phyloP scores from a whole-genome alignment of 2,888 invertebrate species.

The Epinotia demarniana region DNA sequence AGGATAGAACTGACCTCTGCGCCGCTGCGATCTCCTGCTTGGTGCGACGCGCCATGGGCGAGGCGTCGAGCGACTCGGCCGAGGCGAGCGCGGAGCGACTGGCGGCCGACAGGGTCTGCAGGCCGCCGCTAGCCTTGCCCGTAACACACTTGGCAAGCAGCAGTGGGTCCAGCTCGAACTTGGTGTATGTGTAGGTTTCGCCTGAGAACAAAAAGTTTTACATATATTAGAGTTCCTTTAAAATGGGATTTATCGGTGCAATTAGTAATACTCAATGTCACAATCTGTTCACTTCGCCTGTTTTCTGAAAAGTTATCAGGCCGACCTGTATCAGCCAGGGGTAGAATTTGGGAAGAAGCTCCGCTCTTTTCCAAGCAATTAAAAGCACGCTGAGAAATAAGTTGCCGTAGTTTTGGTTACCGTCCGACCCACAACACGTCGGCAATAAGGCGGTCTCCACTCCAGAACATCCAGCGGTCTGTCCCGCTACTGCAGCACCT shows the following conservation, averaged over 20 bases:
- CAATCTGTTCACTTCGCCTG: too few species aligned
- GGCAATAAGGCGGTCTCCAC: too few species aligned
- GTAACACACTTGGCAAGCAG: conserved; percentile 74
- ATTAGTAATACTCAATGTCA: too few species aligned
- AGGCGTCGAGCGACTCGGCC: conserved; percentile 87
- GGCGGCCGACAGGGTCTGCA: conserved; percentile 67
- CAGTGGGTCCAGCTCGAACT: conserved; percentile 86
- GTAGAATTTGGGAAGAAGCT: too few species aligned
- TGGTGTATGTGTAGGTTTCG: conserved; percentile 82
- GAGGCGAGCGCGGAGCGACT: conserved; percentile 65
- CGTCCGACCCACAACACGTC: neutral
- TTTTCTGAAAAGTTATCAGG: too few species aligned
- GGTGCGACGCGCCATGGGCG: conserved; percentile 96
- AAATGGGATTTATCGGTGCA: too few species aligned
- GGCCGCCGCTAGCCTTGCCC: conserved; percentile 55
- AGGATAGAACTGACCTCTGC: conserved; percentile 84
- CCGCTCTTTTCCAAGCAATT: too few species aligned
- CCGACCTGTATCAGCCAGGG: too few species aligned
- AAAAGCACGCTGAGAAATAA: too few species aligned
- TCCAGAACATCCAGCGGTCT: too few species aligned
- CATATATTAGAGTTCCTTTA: neutral
- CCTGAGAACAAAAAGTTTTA: conserved; percentile 57
- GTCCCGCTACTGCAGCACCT: too few species aligned
- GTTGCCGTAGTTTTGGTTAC: too few species aligned
- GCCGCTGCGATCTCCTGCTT: conserved; percentile 98